These are phyloP conservation scores for Thalpophila matura DNA, from an alignment of 2,888 invertebrate genomes.

Conservation along the genomic window DNA sequence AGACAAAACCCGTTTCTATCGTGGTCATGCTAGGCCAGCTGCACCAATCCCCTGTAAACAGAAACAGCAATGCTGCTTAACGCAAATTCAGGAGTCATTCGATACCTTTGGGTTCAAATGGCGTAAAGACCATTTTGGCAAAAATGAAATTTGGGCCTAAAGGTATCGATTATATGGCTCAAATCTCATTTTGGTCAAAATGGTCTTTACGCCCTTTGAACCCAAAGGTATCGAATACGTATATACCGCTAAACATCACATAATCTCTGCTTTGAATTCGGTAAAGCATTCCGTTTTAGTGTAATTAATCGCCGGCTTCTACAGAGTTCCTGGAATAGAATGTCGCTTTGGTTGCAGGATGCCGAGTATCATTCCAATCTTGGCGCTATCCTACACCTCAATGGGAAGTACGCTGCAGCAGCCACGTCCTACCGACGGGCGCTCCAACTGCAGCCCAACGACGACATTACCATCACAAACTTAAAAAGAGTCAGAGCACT, in stretches of 20 bases:
- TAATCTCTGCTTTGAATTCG: not conserved
- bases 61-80: too few relatives aligned
- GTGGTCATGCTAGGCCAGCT: too few relatives aligned
- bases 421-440: constrained; percentile 96
- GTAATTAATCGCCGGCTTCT: constrained; percentile 24
- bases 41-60: too few relatives aligned
- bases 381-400: constrained; percentile 98
- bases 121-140: too few relatives aligned
- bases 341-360: constrained; percentile 90
- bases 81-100: too few relatives aligned
- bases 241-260: not conserved
- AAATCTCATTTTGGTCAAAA: too few relatives aligned
- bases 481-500: constrained; percentile 91
- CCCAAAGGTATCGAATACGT: constrained; percentile 21
- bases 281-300: constrained; percentile 28
- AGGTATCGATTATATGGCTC: too few relatives aligned
- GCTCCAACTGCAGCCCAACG: constrained; percentile 96
- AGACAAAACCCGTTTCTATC: too few relatives aligned
- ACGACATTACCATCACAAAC: constrained; percentile 97
- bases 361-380: constrained; percentile 98
- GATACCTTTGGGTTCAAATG: too few relatives aligned
- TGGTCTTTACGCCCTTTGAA: too few relatives aligned
- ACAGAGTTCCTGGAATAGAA: constrained; percentile 43
- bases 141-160: too few relatives aligned
- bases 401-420: constrained; percentile 97